Conservation (phyloP, 1,140 invertebrate species). For the Apis cerana region DNA sequence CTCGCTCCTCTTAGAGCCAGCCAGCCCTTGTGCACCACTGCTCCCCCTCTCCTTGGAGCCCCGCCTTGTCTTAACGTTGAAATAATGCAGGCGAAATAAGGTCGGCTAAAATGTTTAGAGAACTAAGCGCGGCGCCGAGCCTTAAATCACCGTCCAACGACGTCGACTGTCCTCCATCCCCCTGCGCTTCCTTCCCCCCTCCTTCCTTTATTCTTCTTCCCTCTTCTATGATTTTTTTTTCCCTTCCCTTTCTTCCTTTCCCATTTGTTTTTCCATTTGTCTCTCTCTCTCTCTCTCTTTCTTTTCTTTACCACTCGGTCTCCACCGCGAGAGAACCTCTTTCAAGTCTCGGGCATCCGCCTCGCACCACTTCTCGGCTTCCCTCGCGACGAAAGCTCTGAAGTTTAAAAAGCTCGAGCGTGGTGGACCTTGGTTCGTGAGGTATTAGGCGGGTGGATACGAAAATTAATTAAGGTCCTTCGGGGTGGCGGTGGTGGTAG, state of each 20-base stretch:
- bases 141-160: conserved; percentile 68
- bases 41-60: conserved; percentile 49
- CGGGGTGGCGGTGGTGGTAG: not conserved
- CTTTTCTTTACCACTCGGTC: not conserved
- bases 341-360: conserved; percentile 10
- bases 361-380: conserved; percentile 38
- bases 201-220: not conserved
- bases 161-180: conserved; percentile 44
- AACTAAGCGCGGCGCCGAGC: conserved; percentile 65
- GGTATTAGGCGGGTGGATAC: conserved; percentile 60
- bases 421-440: conserved; percentile 46
- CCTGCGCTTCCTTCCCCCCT: conserved; percentile 14
- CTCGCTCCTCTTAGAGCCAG: conserved; percentile 40
- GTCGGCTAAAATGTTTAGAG: conserved; percentile 76
- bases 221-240: not conserved
- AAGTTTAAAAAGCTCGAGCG: conserved; percentile 64
- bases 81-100: conserved; percentile 77
- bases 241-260: not conserved
- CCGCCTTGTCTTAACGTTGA: conserved; percentile 71
- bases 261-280: not conserved
- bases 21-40: conserved; percentile 32
- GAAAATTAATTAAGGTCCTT: conserved; percentile 63
- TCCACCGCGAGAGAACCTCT: conserved; percentile 17
- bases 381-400: conserved; percentile 54
- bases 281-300: not conserved